Evolutionary conservation across 2,888 invertebrate genomes (phyloP).

Genomic region (Hirtodrosophila histrioides): DNA sequence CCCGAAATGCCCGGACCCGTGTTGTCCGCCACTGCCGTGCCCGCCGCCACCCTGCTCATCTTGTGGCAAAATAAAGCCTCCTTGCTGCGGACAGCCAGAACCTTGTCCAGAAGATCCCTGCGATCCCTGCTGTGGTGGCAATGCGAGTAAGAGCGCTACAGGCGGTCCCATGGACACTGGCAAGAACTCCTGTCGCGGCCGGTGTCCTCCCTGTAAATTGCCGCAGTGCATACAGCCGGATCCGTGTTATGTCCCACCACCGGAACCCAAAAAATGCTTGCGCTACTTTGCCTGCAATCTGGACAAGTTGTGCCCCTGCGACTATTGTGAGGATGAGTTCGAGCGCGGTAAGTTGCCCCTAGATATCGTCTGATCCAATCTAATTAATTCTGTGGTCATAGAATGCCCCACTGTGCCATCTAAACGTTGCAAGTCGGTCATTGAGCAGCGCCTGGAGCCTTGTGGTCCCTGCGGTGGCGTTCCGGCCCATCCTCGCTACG

Average conservation of each 20-base stretch:
- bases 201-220: conserved; percentile 17
- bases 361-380: too few relatives aligned
- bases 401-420: conserved; percentile 68
- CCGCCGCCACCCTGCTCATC: conserved; percentile 30
- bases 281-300: conserved; percentile 81
- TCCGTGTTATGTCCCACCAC: conserved; percentile 55
- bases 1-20: conserved; percentile 50
- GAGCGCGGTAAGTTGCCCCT: conserved; percentile 71
- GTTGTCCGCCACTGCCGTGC: conserved; percentile 41
- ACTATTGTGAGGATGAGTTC: conserved; percentile 80
- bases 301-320: conserved; percentile 76
- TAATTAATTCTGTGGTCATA: conserved; percentile 1
- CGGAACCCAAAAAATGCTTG: conserved; percentile 48
- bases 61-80: conserved; percentile 26
- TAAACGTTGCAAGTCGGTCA: conserved; percentile 37
- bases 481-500: conserved; percentile 49
- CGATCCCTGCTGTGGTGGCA: conserved; percentile 30
- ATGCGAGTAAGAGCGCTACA: conserved; percentile 32
- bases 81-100: not conserved
- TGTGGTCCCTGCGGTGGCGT: conserved; percentile 64
- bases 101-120: conserved; percentile 28
- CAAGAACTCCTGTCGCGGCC: conserved; percentile 41
- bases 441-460: conserved; percentile 49
- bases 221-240: conserved; percentile 45
- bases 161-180: conserved; percentile 60